phyloP scores from a whole-genome alignment of 2,888 invertebrate genomes.

The Meiosimyza decipiens region DNA sequence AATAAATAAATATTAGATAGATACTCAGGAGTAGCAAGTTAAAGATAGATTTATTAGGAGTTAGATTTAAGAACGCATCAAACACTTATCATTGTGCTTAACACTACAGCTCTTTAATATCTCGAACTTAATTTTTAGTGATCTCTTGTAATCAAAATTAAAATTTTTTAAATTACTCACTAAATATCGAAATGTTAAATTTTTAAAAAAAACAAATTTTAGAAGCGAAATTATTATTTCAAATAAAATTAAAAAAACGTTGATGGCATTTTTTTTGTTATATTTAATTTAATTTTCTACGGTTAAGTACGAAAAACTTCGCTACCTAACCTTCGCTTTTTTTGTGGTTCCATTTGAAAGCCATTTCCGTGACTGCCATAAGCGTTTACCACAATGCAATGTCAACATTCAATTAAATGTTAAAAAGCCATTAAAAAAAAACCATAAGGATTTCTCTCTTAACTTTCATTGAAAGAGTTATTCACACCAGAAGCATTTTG shows the following conservation, averaged over 20 bases:
- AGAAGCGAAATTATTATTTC: no score
- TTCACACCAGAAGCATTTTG: no score
- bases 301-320: no score
- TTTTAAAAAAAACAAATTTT: no score
- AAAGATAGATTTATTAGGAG: not conserved
- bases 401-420: constrained; percentile 17
- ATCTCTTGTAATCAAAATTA: not conserved
- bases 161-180: no score
- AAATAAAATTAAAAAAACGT: no score
- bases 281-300: no score
- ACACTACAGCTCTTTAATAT: not conserved
- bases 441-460: no score
- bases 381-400: constrained; percentile 7
- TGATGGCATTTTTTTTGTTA: no score
- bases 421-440: constrained; percentile 6
- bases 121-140: not conserved
- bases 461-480: no score
- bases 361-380: not conserved
- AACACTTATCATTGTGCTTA: no score
- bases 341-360: not conserved
- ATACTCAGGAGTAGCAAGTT: not conserved
- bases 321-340: not conserved
- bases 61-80: not conserved
- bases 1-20: constrained; percentile 9
- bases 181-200: no score